A percentile compares a stretch with the other conserved stretches of the same genome.
Conservation (phyloP, 2,797 vertebrate species). For the Huso huso region DNA sequence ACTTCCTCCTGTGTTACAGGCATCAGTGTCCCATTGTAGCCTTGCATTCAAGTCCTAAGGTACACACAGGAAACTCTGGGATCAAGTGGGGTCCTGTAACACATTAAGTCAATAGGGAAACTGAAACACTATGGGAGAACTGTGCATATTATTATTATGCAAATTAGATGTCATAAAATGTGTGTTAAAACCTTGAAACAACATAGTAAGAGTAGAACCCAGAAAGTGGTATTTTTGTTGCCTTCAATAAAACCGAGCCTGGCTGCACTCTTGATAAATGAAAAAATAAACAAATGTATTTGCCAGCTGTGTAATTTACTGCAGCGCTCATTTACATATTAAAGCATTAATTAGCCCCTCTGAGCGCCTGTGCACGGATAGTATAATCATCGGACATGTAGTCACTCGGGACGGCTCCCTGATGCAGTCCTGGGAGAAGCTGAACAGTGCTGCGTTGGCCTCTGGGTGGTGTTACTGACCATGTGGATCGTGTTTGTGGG, state of each 20-base stretch:
- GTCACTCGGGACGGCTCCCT: constrained; percentile 52
- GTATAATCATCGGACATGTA: constrained; percentile 72
- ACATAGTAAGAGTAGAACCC: too few species aligned
- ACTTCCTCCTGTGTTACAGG: too few species aligned
- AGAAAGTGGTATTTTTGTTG: too few species aligned
- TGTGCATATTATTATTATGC: too few species aligned
- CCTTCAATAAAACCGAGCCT: constrained; percentile 31
- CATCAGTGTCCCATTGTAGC: too few species aligned
- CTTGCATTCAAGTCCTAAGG: too few species aligned
- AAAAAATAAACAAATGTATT: constrained; percentile 91
- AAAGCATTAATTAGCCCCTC: constrained; percentile 99
- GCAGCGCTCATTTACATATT: constrained; percentile 96
- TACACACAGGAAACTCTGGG: too few species aligned
- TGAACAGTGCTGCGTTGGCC: constrained; percentile 44
- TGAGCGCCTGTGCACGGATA: constrained; percentile 75
- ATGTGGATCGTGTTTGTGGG: constrained; percentile 53
- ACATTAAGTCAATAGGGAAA: too few species aligned
- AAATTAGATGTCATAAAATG: too few species aligned
- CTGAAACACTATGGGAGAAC: too few species aligned
- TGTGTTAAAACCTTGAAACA: too few species aligned
- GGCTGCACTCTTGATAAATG: constrained; percentile 62
- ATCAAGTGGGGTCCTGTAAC: too few species aligned
- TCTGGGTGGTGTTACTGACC: constrained; percentile 57
- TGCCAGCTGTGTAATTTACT: constrained; percentile 97
- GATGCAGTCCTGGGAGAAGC: constrained; percentile 38